Percentiles rank a stretch among this genome's conserved stretches.
These are phyloP conservation scores for Quadriops clusia DNA, from an alignment of 2,888 invertebrate genomes.

Conservation along the genomic window DNA sequence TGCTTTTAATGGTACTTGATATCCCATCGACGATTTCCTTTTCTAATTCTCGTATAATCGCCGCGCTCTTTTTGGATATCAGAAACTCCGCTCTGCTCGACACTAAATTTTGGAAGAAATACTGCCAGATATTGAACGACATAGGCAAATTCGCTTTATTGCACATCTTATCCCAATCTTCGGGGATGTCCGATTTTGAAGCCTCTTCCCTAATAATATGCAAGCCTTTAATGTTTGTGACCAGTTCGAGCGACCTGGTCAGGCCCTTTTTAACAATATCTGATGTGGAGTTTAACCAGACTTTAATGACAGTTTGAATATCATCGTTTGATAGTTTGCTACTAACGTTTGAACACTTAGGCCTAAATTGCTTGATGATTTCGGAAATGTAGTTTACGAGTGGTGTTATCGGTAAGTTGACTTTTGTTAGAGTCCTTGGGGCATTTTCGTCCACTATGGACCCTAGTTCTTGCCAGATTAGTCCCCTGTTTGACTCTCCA, in stretches of 20 bases:
- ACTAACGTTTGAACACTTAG: slow-evolving; percentile 21
- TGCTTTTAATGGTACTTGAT: slow-evolving; percentile 16
- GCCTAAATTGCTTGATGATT: slow-evolving; percentile 33
- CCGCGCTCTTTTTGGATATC: slow-evolving; percentile 36
- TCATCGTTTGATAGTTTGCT: slow-evolving; percentile 18
- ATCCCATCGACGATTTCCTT: slow-evolving; percentile 30
- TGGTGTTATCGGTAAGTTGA: slow-evolving; percentile 29
- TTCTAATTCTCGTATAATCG: slow-evolving; percentile 33
- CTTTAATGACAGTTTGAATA: slow-evolving; percentile 39
- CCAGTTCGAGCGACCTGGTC: slow-evolving; percentile 48
- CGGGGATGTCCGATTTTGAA: slow-evolving; percentile 46
- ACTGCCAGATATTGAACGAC: slow-evolving; percentile 54
- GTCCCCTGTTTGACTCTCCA: slow-evolving; percentile 26
- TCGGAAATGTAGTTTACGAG: slow-evolving; percentile 32
- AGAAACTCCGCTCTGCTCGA: slow-evolving; percentile 56
- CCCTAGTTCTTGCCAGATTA: slow-evolving; percentile 34
- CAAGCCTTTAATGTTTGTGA: slow-evolving; percentile 57
- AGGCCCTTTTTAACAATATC: slow-evolving; percentile 45
- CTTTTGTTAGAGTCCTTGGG: slow-evolving; percentile 29
- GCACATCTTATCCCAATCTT: slow-evolving; percentile 53
- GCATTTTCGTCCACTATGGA: slow-evolving; percentile 30
- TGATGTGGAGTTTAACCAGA: slow-evolving; percentile 53
- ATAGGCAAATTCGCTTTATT: slow-evolving; percentile 44
- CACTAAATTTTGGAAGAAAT: slow-evolving; percentile 60
- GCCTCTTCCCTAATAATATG: slow-evolving; percentile 62